Evolutionary conservation across 64 coral and sea anemone species (phyloP).

Genomic region (Pocillopora verrucosa): DNA sequence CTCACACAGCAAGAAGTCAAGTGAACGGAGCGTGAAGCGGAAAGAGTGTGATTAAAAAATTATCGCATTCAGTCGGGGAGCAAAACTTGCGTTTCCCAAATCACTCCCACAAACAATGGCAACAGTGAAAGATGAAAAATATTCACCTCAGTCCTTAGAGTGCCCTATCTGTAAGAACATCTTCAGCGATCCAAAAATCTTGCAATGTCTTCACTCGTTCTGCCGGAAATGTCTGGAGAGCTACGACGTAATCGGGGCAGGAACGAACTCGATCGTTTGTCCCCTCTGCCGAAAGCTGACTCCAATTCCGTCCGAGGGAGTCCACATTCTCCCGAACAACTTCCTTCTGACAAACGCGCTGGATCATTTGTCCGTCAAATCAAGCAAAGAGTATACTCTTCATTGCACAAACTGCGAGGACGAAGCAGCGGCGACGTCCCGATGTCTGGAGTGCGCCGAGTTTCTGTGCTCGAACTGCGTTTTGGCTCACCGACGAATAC

Average conservation of each 20-base stretch:
- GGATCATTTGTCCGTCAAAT: conserved; percentile 90
- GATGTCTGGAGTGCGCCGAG: conserved; percentile 95
- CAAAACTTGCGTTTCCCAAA: conserved; percentile 4
- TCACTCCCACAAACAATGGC: conserved; percentile 74
- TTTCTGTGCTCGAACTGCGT: conserved; percentile 93
- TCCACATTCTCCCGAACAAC: conserved; percentile 49
- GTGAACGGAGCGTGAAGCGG: conserved; percentile 32
- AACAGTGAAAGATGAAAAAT: conserved; percentile 77
- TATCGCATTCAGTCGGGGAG: conserved; percentile 47
- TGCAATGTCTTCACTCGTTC: conserved; percentile 91
- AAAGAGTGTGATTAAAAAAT: conserved; percentile 77
- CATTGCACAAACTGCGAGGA: conserved; percentile 95
- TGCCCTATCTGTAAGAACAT: conserved; percentile 86
- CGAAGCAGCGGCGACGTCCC: conserved; percentile 74
- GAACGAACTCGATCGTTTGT: conserved; percentile 80
- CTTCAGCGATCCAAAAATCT: conserved; percentile 90
- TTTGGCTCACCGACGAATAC: conserved; percentile 84
- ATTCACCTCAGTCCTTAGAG: conserved; percentile 82
- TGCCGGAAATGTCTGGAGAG: conserved; percentile 93
- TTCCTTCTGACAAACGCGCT: conserved; percentile 77
- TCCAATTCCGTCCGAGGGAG: conserved; percentile 62
- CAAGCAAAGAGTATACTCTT: conserved; percentile 83
- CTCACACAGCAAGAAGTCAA: conserved; percentile 8
- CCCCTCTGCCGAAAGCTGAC: conserved; percentile 89
- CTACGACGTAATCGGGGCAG: conserved; percentile 81